A percentile compares a stretch with the other conserved stretches of the same genome.
Conservation (phyloP, 2,797 vertebrate species). For the Mus caroli region DNA sequence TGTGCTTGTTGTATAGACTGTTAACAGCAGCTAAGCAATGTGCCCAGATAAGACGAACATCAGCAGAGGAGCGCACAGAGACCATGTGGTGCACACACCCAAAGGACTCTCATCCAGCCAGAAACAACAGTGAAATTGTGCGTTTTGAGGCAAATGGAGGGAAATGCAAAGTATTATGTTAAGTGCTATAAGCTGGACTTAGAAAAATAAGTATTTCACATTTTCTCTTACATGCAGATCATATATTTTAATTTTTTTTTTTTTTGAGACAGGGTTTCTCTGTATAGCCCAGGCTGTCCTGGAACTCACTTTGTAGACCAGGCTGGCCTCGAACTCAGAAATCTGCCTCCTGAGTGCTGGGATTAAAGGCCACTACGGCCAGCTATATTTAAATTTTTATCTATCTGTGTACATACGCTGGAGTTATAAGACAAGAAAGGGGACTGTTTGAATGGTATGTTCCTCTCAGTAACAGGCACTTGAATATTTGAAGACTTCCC, state of each 20-base stretch:
- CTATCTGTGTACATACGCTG: background rate
- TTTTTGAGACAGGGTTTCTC: too few species aligned
- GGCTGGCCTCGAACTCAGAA: too few species aligned
- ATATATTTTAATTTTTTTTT: background rate
- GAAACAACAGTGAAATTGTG: background rate
- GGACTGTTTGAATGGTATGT: background rate
- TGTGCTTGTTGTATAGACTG: background rate
- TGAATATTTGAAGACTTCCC: background rate
- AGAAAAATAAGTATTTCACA: background rate
- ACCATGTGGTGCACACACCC: background rate
- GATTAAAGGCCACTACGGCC: too few species aligned
- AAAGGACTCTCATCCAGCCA: background rate
- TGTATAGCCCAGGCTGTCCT: too few species aligned
- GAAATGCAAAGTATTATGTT: background rate
- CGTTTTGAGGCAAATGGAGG: background rate
- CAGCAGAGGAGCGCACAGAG: background rate
- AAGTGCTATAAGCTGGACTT: background rate
- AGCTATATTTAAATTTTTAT: background rate
- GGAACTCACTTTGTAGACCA: too few species aligned
- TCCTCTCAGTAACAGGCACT: background rate
- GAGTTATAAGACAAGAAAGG: background rate
- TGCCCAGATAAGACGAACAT: background rate
- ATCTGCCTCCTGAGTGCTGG: too few species aligned
- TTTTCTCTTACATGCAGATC: background rate
- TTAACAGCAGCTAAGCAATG: background rate